phyloP scores from a whole-genome alignment of 2,888 invertebrate species.

The Pachliopta kotzebuea region DNA sequence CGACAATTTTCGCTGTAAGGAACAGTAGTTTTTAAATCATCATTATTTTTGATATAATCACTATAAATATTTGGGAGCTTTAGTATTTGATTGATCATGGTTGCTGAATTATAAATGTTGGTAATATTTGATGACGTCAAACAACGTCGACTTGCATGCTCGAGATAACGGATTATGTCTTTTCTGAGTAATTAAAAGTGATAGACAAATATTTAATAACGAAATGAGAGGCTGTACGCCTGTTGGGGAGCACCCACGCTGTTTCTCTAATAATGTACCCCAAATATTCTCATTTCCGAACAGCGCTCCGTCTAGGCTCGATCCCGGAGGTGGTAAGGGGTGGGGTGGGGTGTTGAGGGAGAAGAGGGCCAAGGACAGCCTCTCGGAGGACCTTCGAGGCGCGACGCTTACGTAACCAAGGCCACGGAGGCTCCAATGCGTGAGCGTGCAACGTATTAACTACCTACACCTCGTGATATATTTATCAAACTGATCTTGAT shows the following conservation, averaged over 20 bases:
- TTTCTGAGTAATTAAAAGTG: slow-evolving; percentile 19
- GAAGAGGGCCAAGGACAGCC: slow-evolving; percentile 35
- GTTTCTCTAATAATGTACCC: slow-evolving; percentile 39
- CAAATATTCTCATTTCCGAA: slow-evolving; percentile 50
- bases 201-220: slow-evolving; percentile 28
- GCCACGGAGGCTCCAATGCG: slow-evolving; percentile 45
- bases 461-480: slow-evolving; percentile 20
- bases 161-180: neutral
- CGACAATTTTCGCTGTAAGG: too few relatives aligned
- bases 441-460: slow-evolving; percentile 30
- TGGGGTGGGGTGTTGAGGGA: slow-evolving; percentile 45
- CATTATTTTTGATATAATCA: too few relatives aligned
- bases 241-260: neutral
- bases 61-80: too few relatives aligned
- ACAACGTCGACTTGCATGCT: neutral
- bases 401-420: slow-evolving; percentile 66
- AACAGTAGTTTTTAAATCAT: too few relatives aligned
- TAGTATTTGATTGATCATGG: too few relatives aligned
- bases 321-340: slow-evolving; percentile 36
- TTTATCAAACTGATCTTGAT: neutral
- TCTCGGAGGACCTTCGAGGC: slow-evolving; percentile 57
- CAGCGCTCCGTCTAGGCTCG: slow-evolving; percentile 47
- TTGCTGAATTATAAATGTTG: too few relatives aligned
- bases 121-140: neutral
- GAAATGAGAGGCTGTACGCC: neutral